Evolutionary conservation across 2,113 vertebrate species (phyloP).

Genomic region (Trogon surrucura): DNA sequence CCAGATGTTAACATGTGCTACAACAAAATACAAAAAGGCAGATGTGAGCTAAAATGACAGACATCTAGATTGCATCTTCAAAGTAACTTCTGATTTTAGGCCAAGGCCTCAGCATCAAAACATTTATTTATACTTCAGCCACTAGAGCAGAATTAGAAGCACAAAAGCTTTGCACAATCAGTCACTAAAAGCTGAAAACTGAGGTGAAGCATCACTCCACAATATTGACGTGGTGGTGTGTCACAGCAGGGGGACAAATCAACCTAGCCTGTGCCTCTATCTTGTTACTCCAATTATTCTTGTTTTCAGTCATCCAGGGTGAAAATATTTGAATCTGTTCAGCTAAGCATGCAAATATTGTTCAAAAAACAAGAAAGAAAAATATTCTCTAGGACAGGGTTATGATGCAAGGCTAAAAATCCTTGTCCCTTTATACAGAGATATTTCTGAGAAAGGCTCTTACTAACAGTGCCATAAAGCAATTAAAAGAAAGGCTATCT

Average conservation of each 20-base stretch:
- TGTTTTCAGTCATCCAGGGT: conserved; percentile 34
- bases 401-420: background rate
- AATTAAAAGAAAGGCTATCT: background rate
- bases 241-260: conserved; percentile 1
- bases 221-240: background rate
- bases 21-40: background rate
- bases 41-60: background rate
- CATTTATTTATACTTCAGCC: background rate
- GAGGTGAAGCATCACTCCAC: background rate
- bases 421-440: background rate
- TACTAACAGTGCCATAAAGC: conserved; percentile 1
- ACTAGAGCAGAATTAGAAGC: background rate
- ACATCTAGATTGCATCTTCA: background rate
- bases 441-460: background rate
- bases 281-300: conserved; percentile 35
- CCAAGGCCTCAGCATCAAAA: background rate
- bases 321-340: conserved; percentile 43
- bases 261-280: background rate
- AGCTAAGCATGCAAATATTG: conserved; percentile 25
- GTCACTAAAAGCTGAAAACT: background rate
- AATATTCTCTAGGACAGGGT: background rate
- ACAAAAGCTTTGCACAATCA: background rate
- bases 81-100: background rate
- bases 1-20: background rate
- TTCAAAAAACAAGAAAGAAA: conserved; percentile 11